These are phyloP conservation scores for Musca vetustissima DNA, from an alignment of 1,140 invertebrate species.

Conservation along the genomic window DNA sequence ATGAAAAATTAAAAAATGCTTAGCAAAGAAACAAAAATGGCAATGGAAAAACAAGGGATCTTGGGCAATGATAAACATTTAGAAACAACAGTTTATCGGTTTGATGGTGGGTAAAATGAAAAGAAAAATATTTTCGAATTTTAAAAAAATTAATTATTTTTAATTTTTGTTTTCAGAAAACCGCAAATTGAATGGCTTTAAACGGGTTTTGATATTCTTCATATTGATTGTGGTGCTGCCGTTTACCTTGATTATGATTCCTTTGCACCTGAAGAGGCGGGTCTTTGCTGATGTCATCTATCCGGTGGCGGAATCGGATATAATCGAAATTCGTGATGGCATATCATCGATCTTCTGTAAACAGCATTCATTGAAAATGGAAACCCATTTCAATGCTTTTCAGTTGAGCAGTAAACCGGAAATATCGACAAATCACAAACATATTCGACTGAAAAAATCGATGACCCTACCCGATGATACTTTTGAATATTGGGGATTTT, in stretches of 20 bases:
- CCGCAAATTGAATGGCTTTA: constrained; percentile 72
- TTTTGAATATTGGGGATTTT: constrained; percentile 87
- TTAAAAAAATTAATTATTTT: not conserved
- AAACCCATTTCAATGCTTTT: constrained; percentile 77
- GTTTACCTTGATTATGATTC: constrained; percentile 68
- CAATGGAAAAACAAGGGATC: too few relatives aligned
- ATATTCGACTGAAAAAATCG: constrained; percentile 75
- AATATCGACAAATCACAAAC: constrained; percentile 69
- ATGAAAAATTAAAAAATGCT: too few relatives aligned
- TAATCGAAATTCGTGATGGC: constrained; percentile 74
- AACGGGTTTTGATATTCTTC: constrained; percentile 73
- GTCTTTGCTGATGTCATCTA: constrained; percentile 73
- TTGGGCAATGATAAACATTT: too few relatives aligned
- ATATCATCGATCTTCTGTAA: constrained; percentile 78
- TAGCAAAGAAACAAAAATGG: too few relatives aligned
- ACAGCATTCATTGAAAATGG: constrained; percentile 75
- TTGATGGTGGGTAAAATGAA: too few relatives aligned
- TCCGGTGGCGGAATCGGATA: constrained; percentile 76
- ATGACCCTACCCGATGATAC: constrained; percentile 82
- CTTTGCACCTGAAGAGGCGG: constrained; percentile 72
- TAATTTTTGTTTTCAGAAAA: constrained; percentile 60
- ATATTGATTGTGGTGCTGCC: constrained; percentile 71
- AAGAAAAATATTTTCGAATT: not conserved
- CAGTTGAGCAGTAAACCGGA: constrained; percentile 71
- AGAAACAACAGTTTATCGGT: too few relatives aligned